Percentiles rank a stretch among this genome's conserved stretches.
These are phyloP conservation scores for Microctenopoma steveboyesi DNA, from an alignment of 2,797 vertebrate species.

Conservation along the genomic window DNA sequence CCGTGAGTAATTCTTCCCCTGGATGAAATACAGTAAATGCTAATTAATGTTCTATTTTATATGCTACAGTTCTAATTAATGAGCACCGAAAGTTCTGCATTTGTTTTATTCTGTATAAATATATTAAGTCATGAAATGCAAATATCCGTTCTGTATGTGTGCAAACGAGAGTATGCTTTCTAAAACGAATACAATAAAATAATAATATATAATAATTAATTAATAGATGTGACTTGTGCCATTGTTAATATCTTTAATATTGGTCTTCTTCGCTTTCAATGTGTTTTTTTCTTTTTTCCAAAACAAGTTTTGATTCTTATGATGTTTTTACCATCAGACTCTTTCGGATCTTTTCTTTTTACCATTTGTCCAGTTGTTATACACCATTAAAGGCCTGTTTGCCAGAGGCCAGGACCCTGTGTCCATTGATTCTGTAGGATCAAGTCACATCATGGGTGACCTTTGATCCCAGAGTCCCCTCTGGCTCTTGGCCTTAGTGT, in stretches of 20 bases:
- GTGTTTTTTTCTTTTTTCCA: background rate
- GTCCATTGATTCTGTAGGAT: slow-evolving; percentile 76
- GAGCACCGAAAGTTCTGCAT: slow-evolving; percentile 17
- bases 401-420: slow-evolving; percentile 68
- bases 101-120: slow-evolving; percentile 35
- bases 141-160: background rate
- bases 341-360: slow-evolving; percentile 20
- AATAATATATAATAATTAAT: too few relatives aligned
- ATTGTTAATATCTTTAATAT: background rate
- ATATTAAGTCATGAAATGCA: slow-evolving; percentile 15
- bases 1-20: slow-evolving; percentile 28
- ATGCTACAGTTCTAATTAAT: slow-evolving; percentile 26
- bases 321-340: slow-evolving; percentile 9
- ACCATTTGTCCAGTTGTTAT: slow-evolving; percentile 51
- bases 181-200: background rate
- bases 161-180: background rate
- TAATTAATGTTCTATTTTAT: slow-evolving; percentile 38
- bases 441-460: slow-evolving; percentile 79
- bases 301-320: background rate
- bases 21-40: slow-evolving; percentile 20
- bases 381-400: slow-evolving; percentile 44
- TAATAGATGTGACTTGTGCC: background rate
- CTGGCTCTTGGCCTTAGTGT: slow-evolving; percentile 64
- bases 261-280: background rate
- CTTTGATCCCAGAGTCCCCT: slow-evolving; percentile 71